Percentiles rank a stretch among this genome's conserved stretches.
Evolutionary conservation across 2,113 vertebrate species (phyloP).

Genomic region (Elgaria multicarinata): DNA sequence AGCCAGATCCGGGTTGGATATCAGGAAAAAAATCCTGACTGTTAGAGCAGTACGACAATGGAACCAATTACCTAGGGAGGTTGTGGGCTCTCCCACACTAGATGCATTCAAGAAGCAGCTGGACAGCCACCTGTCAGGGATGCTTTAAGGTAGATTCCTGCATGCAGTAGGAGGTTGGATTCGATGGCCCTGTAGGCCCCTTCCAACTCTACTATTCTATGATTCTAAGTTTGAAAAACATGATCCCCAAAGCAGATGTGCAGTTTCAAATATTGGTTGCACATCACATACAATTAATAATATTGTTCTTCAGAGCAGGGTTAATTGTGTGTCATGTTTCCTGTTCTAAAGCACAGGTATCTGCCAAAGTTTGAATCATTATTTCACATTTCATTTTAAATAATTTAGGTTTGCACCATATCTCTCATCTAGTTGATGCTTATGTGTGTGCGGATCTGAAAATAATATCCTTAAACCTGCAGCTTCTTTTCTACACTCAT

Average conservation of each 20-base stretch:
- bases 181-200: too few relatives aligned
- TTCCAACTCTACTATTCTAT: too few relatives aligned
- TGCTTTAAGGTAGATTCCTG: too few relatives aligned
- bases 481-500: background rate
- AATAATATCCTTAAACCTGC: background rate
- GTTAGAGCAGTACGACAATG: too few relatives aligned
- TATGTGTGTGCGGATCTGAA: background rate
- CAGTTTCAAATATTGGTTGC: background rate
- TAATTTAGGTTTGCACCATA: background rate
- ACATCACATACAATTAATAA: background rate
- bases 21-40: too few relatives aligned
- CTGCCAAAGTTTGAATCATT: background rate
- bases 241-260: background rate
- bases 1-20: too few relatives aligned
- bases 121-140: too few relatives aligned
- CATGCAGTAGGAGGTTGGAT: too few relatives aligned
- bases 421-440: background rate
- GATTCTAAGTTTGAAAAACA: background rate
- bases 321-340: background rate
- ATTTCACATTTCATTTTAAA: background rate
- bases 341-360: background rate
- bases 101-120: too few relatives aligned
- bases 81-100: too few relatives aligned
- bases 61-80: too few relatives aligned
- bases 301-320: background rate